These are phyloP conservation scores for Ctenicera cuprea DNA, from an alignment of 2,888 invertebrate species.

Conservation along the genomic window DNA sequence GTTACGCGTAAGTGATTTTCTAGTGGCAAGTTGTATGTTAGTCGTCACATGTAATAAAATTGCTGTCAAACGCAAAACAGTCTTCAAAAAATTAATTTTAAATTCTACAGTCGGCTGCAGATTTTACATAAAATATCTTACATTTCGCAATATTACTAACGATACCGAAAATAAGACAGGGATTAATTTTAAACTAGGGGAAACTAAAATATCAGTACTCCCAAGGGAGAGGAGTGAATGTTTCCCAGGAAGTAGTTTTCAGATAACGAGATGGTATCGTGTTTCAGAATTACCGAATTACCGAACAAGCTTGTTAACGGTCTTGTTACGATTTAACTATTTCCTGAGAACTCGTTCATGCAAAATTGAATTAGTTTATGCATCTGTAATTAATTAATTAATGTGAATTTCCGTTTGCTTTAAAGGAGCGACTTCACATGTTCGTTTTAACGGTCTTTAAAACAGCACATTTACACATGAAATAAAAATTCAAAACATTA, in stretches of 20 bases:
- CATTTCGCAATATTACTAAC: background rate
- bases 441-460: too few species aligned
- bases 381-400: background rate
- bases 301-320: background rate
- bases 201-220: background rate
- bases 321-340: background rate
- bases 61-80: too few species aligned
- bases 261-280: constrained; percentile 6
- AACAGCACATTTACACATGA: too few species aligned
- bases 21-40: too few species aligned
- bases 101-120: too few species aligned
- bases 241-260: constrained; percentile 1
- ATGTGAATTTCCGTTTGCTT: too few species aligned
- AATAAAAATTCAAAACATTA: too few species aligned
- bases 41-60: too few species aligned
- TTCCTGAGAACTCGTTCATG: background rate
- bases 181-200: constrained; percentile 1
- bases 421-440: too few species aligned
- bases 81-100: too few species aligned
- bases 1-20: too few species aligned
- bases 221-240: background rate
- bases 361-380: background rate
- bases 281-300: constrained; percentile 7
- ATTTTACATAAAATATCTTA: too few species aligned
- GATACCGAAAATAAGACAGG: background rate